A percentile compares a stretch with the other conserved stretches of the same genome.
These are phyloP conservation scores for Zelostemma sp. DNA, from an alignment of 1,140 invertebrate genomes.

Conservation along the genomic window DNA sequence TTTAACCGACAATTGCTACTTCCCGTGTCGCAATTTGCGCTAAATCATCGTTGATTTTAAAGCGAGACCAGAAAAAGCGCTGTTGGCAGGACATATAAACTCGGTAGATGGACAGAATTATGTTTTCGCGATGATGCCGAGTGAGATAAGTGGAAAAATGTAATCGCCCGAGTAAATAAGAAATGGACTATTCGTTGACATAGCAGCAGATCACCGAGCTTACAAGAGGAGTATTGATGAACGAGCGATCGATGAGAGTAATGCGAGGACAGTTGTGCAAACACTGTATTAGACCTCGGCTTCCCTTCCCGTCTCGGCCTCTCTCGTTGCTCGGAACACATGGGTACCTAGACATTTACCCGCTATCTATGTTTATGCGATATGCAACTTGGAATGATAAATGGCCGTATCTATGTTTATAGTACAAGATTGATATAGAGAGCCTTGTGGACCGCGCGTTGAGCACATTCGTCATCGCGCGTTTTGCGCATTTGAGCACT, in stretches of 20 bases:
- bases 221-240: conserved; percentile 42
- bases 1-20: no score
- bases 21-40: no score
- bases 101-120: no score
- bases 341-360: conserved; percentile 35
- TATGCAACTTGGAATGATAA: conserved; percentile 51
- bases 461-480: conserved; percentile 37
- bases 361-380: conserved; percentile 51
- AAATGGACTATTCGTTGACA: conserved; percentile 27
- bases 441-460: conserved; percentile 28
- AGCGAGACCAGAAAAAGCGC: no score
- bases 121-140: neutral
- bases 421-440: conserved; percentile 50
- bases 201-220: conserved; percentile 20
- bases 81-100: no score
- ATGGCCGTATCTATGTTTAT: conserved; percentile 53
- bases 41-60: no score
- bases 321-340: neutral
- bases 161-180: conserved; percentile 39
- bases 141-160: conserved; percentile 26
- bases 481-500: conserved; percentile 15
- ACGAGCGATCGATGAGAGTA: conserved; percentile 36
- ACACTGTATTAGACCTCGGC: conserved; percentile 33
- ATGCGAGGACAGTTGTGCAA: conserved; percentile 46
- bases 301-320: conserved; percentile 14